phyloP scores from a whole-genome alignment of 2,113 vertebrate species.

The Synchiropus splendidus region DNA sequence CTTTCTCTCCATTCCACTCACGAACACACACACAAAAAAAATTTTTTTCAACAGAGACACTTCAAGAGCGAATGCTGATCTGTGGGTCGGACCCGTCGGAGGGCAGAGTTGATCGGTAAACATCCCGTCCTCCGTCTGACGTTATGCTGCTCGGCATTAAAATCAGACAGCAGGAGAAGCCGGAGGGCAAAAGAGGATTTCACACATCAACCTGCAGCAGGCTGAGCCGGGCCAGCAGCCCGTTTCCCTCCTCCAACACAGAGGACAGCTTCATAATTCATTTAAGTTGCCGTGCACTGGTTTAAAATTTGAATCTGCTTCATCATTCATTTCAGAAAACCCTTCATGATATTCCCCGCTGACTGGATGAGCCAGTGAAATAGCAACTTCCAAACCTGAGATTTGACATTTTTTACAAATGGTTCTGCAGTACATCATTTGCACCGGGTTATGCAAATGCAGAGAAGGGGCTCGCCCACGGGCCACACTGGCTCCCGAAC shows the following conservation, averaged over 20 bases:
- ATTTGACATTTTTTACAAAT: too few relatives aligned
- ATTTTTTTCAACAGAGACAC: background rate
- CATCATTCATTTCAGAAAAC: too few relatives aligned
- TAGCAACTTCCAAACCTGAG: too few relatives aligned
- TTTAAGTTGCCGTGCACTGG: conserved; percentile 2
- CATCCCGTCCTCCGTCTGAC: conserved; percentile 18
- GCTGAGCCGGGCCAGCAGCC: conserved; percentile 26
- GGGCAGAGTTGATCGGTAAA: conserved; percentile 1
- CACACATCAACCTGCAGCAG: conserved; percentile 36
- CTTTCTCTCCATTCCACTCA: background rate
- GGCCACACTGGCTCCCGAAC: too few relatives aligned
- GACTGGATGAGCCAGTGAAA: too few relatives aligned
- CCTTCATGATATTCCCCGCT: too few relatives aligned
- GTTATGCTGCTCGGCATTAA: conserved; percentile 21
- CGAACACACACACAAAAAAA: background rate
- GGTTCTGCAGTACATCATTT: too few relatives aligned
- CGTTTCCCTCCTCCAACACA: conserved; percentile 18
- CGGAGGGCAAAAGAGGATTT: conserved; percentile 20
- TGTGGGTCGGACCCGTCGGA: too few relatives aligned
- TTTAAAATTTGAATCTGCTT: too few relatives aligned
- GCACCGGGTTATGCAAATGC: too few relatives aligned
- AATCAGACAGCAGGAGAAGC: conserved; percentile 23
- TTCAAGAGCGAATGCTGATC: background rate
- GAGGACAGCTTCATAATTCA: conserved; percentile 43
- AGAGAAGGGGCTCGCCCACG: too few relatives aligned